These are phyloP conservation scores for Ridgeia piscesae DNA, from an alignment of 1,140 invertebrate genomes.

Conservation along the genomic window DNA sequence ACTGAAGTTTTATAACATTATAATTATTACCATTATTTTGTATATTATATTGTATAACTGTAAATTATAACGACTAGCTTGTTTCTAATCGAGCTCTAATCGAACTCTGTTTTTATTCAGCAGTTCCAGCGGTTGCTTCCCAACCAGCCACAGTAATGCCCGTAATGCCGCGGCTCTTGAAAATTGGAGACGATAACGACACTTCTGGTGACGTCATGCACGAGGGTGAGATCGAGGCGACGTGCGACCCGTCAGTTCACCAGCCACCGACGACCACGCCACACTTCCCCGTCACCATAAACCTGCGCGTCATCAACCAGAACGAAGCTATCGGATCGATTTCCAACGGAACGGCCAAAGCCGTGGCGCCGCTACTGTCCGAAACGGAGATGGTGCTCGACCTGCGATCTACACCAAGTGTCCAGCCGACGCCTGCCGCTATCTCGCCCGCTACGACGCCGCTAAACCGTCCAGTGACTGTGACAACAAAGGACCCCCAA, in stretches of 20 bases:
- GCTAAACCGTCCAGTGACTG: not conserved
- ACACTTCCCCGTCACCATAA: not conserved
- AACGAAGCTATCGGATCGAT: not conserved
- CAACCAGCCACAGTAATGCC: not conserved
- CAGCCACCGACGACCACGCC: too few species aligned
- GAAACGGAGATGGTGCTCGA: not conserved
- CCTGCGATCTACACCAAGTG: not conserved
- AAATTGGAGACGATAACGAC: not conserved
- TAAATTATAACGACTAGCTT: too few species aligned
- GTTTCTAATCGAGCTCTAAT: not conserved
- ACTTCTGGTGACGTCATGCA: not conserved
- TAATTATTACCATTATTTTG: too few species aligned
- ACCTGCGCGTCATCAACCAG: not conserved
- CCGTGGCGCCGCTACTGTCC: not conserved
- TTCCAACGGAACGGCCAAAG: not conserved
- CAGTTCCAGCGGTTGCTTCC: not conserved
- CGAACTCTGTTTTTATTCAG: not conserved
- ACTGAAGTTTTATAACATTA: too few species aligned
- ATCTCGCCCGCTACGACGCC: not conserved
- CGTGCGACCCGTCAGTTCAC: not conserved
- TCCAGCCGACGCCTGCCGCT: not conserved
- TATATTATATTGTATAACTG: not conserved
- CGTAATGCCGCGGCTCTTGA: not conserved
- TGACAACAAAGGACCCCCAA: not conserved
- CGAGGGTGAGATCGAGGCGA: not conserved